Conservation (phyloP, 37 sponge, comb jelly and placozoan genomes). For the Diacarnus erythraeanus region DNA sequence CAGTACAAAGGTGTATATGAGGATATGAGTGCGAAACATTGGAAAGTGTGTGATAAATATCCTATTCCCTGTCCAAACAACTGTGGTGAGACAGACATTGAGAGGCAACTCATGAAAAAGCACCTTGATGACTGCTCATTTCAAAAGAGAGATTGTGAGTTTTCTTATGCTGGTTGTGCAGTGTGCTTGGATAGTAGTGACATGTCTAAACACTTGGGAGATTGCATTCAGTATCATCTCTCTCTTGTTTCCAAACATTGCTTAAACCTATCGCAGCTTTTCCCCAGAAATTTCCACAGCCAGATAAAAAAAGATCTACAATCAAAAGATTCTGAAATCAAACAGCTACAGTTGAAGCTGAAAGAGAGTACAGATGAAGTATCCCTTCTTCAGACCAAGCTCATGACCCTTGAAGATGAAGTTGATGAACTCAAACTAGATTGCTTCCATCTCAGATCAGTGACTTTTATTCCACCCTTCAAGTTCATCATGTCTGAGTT, state of each 20-base stretch:
- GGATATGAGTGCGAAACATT: slow-evolving; percentile 28
- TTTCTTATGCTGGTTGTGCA: slow-evolving; percentile 43
- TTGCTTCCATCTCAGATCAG: neutral
- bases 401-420: slow-evolving; percentile 15
- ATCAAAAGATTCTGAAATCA: slow-evolving; percentile 2
- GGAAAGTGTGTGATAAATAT: slow-evolving; percentile 29
- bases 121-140: slow-evolving; percentile 10
- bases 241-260: slow-evolving; percentile 4
- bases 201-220: slow-evolving; percentile 1
- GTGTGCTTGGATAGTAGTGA: neutral
- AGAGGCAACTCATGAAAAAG: neutral
- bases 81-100: slow-evolving; percentile 25
- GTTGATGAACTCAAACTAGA: slow-evolving; percentile 11
- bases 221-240: slow-evolving; percentile 2
- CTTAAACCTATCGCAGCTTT: neutral
- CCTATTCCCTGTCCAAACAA: slow-evolving; percentile 39
- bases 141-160: slow-evolving; percentile 19
- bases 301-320: neutral
- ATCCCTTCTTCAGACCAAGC: neutral
- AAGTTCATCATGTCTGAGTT: slow-evolving; percentile 37
- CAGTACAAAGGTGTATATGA: slow-evolving; percentile 10
- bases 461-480: slow-evolving; percentile 24
- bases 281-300: neutral
- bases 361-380: slow-evolving; percentile 16
- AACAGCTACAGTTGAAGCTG: neutral